A percentile compares a stretch with the other conserved stretches of the same genome.
Evolutionary conservation across 1,140 invertebrate genomes (phyloP).

Genomic region (Doryteuthis pealeii): DNA sequence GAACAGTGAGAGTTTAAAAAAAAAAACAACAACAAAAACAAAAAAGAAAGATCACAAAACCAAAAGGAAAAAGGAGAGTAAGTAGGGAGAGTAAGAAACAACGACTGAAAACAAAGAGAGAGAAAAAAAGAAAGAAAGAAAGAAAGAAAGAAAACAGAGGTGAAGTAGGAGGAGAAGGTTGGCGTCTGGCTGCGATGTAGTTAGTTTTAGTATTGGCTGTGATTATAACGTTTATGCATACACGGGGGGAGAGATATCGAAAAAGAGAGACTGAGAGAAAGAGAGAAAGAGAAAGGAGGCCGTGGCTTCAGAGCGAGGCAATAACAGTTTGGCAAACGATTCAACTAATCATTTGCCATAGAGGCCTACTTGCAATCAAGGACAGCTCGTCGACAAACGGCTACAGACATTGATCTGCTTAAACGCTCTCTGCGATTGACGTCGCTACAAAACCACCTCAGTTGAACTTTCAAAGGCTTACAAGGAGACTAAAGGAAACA

Average conservation of each 20-base stretch:
- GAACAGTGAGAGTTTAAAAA: no score
- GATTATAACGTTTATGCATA: no score
- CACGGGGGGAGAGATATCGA: background rate
- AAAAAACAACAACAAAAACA: no score
- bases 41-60: no score
- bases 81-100: background rate
- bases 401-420: background rate
- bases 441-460: background rate
- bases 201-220: no score
- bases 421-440: background rate
- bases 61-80: background rate
- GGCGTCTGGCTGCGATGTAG: no score
- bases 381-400: background rate
- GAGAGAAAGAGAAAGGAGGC: background rate
- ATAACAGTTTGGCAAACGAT: background rate
- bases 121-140: background rate
- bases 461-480: background rate
- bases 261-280: background rate
- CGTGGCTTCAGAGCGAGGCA: background rate
- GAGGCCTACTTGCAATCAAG: background rate
- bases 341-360: background rate
- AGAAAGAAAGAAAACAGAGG: background rate
- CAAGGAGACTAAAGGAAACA: background rate
- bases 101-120: background rate
- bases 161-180: background rate